Evolutionary conservation across 2,113 vertebrate genomes (phyloP).

Genomic region (Platycercus adscitus): DNA sequence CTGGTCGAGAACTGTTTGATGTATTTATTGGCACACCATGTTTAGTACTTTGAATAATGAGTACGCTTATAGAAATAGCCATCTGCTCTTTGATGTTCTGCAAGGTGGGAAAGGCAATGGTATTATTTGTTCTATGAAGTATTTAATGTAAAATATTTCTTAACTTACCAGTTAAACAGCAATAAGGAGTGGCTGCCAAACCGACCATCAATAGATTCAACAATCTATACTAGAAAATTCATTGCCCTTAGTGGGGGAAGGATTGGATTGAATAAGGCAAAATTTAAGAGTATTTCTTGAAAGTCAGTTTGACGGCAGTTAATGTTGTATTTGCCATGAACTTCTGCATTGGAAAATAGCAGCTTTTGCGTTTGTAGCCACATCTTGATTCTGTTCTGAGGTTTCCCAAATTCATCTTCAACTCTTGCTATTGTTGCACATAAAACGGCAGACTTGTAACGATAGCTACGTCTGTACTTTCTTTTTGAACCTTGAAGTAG

Average conservation of each 20-base stretch:
- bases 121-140: not conserved
- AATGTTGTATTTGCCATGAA: not conserved
- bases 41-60: not conserved
- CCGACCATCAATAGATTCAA: not conserved
- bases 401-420: not conserved
- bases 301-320: not conserved
- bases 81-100: not conserved
- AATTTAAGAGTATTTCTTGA: not conserved
- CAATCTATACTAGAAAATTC: not conserved
- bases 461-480: not conserved
- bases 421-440: not conserved
- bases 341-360: not conserved
- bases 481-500: not conserved
- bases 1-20: too few relatives aligned
- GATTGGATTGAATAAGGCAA: not conserved
- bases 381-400: not conserved
- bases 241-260: not conserved
- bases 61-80: not conserved
- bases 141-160: not conserved
- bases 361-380: not conserved
- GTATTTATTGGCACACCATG: not conserved
- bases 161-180: not conserved
- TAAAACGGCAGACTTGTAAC: not conserved
- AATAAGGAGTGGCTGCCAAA: not conserved
- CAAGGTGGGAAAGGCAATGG: not conserved